Conservation (phyloP, 2,113 vertebrate genomes). For the Cyanistes caeruleus region DNA sequence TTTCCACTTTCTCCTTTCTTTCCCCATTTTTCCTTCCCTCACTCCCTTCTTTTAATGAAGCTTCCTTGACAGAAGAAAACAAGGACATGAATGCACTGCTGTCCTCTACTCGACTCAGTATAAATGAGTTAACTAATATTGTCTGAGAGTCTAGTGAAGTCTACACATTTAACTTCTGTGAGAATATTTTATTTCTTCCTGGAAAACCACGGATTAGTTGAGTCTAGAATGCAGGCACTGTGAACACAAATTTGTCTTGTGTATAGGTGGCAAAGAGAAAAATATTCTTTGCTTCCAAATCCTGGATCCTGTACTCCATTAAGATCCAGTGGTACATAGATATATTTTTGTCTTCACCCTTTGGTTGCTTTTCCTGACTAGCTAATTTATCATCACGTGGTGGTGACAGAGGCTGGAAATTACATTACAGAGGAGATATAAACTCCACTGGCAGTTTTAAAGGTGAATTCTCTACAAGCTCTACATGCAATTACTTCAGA, state of each 20-base stretch:
- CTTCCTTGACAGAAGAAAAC: not conserved
- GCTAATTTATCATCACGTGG: not conserved
- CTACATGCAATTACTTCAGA: not conserved
- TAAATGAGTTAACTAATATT: not conserved
- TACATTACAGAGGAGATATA: not conserved
- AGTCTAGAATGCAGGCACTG: not conserved
- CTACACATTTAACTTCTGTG: not conserved
- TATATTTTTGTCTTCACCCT: not conserved
- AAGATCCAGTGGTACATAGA: not conserved
- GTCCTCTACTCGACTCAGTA: not conserved
- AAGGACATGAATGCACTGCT: not conserved
- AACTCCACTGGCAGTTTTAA: not conserved
- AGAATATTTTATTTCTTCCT: not conserved
- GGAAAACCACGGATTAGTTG: not conserved
- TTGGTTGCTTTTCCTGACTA: not conserved
- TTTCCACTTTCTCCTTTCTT: not conserved
- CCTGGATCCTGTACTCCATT: fast-evolving
- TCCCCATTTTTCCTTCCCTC: not conserved
- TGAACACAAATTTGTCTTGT: not conserved
- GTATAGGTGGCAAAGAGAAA: not conserved
- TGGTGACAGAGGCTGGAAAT: not conserved
- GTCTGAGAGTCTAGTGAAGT: not conserved
- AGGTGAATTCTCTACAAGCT: not conserved
- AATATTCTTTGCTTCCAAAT: not conserved
- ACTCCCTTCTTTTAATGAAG: not conserved